Evolutionary conservation across 1,140 invertebrate genomes (phyloP).

Genomic region (Lerema accius): DNA sequence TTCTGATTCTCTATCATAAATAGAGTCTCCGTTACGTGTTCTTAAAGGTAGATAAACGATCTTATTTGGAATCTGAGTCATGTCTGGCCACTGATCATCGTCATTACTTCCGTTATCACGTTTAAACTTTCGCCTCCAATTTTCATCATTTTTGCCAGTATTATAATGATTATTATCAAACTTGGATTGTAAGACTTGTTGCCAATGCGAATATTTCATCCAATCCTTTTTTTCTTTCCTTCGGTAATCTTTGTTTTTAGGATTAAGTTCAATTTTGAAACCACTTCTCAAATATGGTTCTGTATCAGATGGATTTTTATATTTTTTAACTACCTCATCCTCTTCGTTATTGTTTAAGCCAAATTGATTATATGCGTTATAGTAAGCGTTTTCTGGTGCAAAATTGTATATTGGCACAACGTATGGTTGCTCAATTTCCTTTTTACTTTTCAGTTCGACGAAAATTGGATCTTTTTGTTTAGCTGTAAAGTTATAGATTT

Average conservation of each 20-base stretch:
- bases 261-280: not conserved
- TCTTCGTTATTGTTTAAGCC: slow-evolving; percentile 42
- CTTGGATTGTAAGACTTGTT: not conserved
- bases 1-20: no score
- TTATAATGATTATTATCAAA: not conserved
- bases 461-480: slow-evolving; percentile 38
- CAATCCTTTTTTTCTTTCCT: not conserved
- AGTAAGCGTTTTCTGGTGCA: slow-evolving; percentile 58
- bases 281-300: not conserved
- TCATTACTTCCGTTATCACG: not conserved
- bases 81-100: not conserved
- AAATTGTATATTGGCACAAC: slow-evolving; percentile 64
- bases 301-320: not conserved
- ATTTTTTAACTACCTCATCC: not conserved
- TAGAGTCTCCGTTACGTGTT: no score
- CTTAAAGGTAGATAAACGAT: no score
- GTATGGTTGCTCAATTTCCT: slow-evolving; percentile 41
- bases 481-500: slow-evolving; percentile 41
- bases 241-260: slow-evolving; percentile 5
- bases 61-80: no score
- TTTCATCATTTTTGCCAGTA: not conserved
- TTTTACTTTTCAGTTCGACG: slow-evolving; percentile 13
- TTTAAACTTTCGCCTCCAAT: not conserved
- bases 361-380: slow-evolving; percentile 48
- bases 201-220: not conserved